These are phyloP conservation scores for Pissodes strobi DNA, from an alignment of 1,140 invertebrate genomes.

Conservation along the genomic window DNA sequence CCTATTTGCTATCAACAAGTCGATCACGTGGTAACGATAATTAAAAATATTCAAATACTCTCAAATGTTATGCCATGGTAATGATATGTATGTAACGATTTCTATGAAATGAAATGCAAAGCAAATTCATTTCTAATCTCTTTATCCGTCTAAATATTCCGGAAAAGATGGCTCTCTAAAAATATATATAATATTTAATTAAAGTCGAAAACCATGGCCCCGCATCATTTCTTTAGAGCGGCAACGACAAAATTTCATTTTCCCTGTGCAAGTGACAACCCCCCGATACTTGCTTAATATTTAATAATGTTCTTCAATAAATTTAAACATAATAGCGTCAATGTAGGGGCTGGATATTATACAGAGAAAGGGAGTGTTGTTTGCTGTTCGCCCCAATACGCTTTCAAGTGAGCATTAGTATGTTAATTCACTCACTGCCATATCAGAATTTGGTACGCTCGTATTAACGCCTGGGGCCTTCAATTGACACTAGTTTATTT, in stretches of 20 bases:
- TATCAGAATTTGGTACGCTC: slow-evolving; percentile 2
- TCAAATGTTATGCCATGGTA: too few species aligned
- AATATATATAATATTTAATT: too few species aligned
- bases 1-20: too few species aligned
- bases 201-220: too few species aligned
- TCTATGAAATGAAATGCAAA: too few species aligned
- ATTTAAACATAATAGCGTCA: neutral
- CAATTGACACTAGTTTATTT: neutral
- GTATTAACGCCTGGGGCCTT: slow-evolving; percentile 8
- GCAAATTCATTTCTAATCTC: too few species aligned
- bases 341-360: neutral
- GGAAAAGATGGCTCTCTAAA: too few species aligned
- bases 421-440: slow-evolving; percentile 2
- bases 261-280: neutral
- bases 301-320: slow-evolving; percentile 10
- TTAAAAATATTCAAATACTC: too few species aligned
- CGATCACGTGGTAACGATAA: too few species aligned
- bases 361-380: too few species aligned
- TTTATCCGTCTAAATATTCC: too few species aligned
- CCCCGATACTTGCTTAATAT: neutral
- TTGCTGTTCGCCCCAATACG: neutral
- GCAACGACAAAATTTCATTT: neutral
- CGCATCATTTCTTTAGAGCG: neutral
- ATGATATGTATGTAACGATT: too few species aligned
- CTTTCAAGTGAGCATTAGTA: slow-evolving; percentile 10